Percentiles rank a stretch among this genome's conserved stretches.
These are phyloP conservation scores for Nothoprocta perdicaria DNA, from an alignment of 2,113 vertebrate species.

Conservation along the genomic window DNA sequence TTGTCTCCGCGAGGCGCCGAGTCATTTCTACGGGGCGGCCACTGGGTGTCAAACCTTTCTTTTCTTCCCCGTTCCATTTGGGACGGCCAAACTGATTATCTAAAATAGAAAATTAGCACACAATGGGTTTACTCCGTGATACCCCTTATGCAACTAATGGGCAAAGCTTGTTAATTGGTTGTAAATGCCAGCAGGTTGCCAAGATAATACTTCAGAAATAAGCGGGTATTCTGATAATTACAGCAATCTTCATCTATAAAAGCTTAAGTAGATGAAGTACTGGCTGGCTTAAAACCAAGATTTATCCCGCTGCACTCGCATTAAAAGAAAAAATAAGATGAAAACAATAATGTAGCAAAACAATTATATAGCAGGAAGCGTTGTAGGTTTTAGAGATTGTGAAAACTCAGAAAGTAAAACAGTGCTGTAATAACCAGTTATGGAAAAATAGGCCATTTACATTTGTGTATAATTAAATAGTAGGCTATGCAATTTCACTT, in stretches of 20 bases:
- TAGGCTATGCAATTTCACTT: conserved; percentile 89
- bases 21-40: conserved; percentile 84
- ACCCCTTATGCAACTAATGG: conserved; percentile 96
- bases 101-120: conserved; percentile 92
- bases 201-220: conserved; percentile 98
- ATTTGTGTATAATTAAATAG: conserved; percentile 90
- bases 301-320: conserved; percentile 92
- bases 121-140: conserved; percentile 87
- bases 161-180: conserved; percentile 98
- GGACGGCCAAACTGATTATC: conserved; percentile 87
- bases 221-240: conserved; percentile 99
- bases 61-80: conserved; percentile 84
- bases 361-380: conserved; percentile 90
- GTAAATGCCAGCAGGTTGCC: conserved; percentile 96
- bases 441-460: conserved; percentile 89
- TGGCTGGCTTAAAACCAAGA: conserved; percentile 90
- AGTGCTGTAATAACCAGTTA: conserved; percentile 90
- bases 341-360: conserved; percentile 87
- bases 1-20: conserved; percentile 83
- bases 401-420: conserved; percentile 90
- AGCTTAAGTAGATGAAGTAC: conserved; percentile 93
- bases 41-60: conserved; percentile 87
- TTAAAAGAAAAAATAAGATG: conserved; percentile 89
- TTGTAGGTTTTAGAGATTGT: conserved; percentile 87
- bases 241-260: conserved; percentile 98